Conservation (phyloP, 2,113 vertebrate species). For the Columba livia region DNA sequence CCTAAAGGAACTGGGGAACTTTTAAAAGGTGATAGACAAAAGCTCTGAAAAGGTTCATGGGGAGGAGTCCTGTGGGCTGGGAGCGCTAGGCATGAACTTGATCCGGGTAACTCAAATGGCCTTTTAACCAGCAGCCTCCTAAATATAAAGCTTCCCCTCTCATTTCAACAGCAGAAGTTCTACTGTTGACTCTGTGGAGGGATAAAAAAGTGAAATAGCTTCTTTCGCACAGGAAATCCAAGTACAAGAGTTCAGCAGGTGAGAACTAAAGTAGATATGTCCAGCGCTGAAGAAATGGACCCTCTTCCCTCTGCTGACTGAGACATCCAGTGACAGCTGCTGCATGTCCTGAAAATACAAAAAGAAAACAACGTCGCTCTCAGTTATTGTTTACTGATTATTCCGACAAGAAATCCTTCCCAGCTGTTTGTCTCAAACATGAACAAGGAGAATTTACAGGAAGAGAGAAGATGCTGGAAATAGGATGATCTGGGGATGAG, state of each 20-base stretch:
- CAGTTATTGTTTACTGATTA: neutral
- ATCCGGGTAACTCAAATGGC: neutral
- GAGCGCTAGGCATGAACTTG: accelerated
- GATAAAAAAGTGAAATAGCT: neutral
- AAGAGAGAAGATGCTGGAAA: neutral
- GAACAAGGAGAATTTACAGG: neutral
- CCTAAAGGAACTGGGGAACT: neutral
- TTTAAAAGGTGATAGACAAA: neutral
- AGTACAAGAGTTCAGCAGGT: neutral
- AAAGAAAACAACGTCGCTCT: neutral
- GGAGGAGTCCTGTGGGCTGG: neutral
- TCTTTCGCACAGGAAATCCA: neutral
- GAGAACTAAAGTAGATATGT: neutral
- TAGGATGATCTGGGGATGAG: neutral
- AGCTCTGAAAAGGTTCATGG: neutral
- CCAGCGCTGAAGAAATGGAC: neutral
- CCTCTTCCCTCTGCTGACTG: neutral
- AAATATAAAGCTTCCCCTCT: neutral
- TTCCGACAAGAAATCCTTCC: neutral
- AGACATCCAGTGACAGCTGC: neutral
- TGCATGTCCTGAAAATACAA: neutral
- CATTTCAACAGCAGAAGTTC: accelerated
- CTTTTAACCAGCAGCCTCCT: neutral
- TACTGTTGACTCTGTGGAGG: neutral
- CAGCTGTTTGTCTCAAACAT: neutral